Conservation (phyloP, 2,888 invertebrate species). For the Eulithis prunata region DNA sequence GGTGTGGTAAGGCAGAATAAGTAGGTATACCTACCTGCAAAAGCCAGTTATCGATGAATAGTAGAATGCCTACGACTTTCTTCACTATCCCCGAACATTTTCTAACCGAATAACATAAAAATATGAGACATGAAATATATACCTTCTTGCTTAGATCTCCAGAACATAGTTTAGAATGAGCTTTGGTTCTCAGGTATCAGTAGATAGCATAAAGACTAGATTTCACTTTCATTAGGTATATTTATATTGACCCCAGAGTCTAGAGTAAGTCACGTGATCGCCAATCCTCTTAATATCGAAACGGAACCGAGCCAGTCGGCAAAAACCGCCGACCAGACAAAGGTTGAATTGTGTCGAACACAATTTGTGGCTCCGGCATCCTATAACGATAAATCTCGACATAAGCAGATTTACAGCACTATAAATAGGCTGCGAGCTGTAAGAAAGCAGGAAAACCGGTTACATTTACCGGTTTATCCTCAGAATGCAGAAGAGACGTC, state of each 20-base stretch:
- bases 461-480: background rate
- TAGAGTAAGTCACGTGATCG: background rate
- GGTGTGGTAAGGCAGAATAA: background rate
- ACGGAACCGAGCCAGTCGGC: slow-evolving; percentile 16
- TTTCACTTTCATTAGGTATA: too few relatives aligned
- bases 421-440: slow-evolving; percentile 62
- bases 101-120: too few relatives aligned
- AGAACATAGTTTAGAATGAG: too few relatives aligned
- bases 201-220: too few relatives aligned
- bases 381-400: slow-evolving; percentile 72
- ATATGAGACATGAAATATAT: too few relatives aligned
- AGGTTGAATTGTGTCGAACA: slow-evolving; percentile 39
- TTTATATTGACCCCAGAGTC: too few relatives aligned
- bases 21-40: slow-evolving; percentile 5
- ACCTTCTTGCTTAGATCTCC: too few relatives aligned
- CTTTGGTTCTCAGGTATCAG: too few relatives aligned
- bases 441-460: slow-evolving; percentile 24
- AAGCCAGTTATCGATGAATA: background rate
- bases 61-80: background rate
- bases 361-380: slow-evolving; percentile 60
- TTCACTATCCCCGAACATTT: background rate
- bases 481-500: too few relatives aligned
- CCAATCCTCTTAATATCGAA: slow-evolving; percentile 4
- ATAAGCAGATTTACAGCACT: slow-evolving; percentile 73
- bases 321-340: slow-evolving; percentile 32